phyloP scores from a whole-genome alignment of 2,113 vertebrate species.

The Puffinus mauretanicus region DNA sequence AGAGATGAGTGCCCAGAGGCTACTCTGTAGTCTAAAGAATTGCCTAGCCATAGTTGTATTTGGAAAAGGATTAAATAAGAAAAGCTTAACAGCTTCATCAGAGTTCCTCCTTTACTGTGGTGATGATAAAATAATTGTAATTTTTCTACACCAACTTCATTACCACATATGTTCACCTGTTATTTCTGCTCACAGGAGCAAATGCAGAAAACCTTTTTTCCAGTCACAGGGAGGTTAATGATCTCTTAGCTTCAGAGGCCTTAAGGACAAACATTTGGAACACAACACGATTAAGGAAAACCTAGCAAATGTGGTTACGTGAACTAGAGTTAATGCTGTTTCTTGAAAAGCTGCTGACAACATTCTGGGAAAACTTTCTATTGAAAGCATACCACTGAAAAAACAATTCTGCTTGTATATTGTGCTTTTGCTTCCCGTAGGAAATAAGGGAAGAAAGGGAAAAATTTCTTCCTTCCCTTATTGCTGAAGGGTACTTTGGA shows the following conservation, averaged over 20 bases:
- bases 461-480: not conserved
- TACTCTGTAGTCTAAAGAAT: not conserved
- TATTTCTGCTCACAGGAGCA: not conserved
- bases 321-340: not conserved
- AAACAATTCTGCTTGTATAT: not conserved
- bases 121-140: not conserved
- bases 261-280: constrained; percentile 7
- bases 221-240: not conserved
- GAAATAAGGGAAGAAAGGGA: not conserved
- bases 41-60: not conserved
- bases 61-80: not conserved
- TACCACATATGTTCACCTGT: not conserved
- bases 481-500: not conserved
- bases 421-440: constrained; percentile 22
- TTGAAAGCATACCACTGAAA: not conserved
- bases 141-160: not conserved
- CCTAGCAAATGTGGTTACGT: not conserved
- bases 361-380: not conserved
- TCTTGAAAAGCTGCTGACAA: constrained; percentile 2
- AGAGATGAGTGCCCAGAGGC: not conserved
- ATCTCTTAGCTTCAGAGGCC: not conserved
- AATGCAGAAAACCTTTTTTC: not conserved
- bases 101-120: not conserved
- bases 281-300: not conserved
- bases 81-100: not conserved